Base-by-base conservation (phyloP, 2,888 invertebrate species). In the Hypselothyrea guttata region DNA sequence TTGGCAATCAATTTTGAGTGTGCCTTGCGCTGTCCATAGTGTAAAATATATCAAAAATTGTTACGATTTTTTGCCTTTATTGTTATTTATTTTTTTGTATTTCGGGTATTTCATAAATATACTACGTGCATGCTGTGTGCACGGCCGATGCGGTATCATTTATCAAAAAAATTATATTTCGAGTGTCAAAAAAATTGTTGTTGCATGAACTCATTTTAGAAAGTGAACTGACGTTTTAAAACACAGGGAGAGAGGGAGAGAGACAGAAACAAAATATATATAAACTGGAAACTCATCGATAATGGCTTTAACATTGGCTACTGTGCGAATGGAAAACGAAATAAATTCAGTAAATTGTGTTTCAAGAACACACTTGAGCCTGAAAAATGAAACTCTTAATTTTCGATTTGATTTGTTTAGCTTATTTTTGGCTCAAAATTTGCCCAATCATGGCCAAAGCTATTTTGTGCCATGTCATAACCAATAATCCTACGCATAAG, bases 141-240 rank as follows among this genome's bases (percentile, higher is more conserved):
- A 16, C 37, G 22, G 22, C 22, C 22, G 22, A 38, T 41, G 48
- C 12, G 45, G 45, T 53, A 75, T 62, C 73, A 73, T 74, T 74
- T 74, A 74, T 74, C 73, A 74, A 72, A 75, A 55, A 56, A 30
- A 44, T 52, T 53, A 79, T 53, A 79, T 64, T 82, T 59, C 46
- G 60, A 72, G 55, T 83, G 81, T 77, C 84, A 77, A 54, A 75
- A 49, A 56, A 75, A 52, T 57, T 44, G 30, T 53, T 78, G 65
- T 69, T 63, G 78, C 48, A 62, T 71, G 84, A 84, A 78, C 79
- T 84, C 71, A 81, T 83, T 81, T 81, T 81, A 86, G 86, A 81
- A 81, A 81, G 81, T 81, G 69, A 84, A 28, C 46, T 52, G 48
- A 47, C 65, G 44, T 22, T n/a, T 5, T 47, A 15, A 56, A 59